Evolutionary conservation across 2,113 vertebrate genomes (phyloP).

Genomic region (Elephantulus edwardii): DNA sequence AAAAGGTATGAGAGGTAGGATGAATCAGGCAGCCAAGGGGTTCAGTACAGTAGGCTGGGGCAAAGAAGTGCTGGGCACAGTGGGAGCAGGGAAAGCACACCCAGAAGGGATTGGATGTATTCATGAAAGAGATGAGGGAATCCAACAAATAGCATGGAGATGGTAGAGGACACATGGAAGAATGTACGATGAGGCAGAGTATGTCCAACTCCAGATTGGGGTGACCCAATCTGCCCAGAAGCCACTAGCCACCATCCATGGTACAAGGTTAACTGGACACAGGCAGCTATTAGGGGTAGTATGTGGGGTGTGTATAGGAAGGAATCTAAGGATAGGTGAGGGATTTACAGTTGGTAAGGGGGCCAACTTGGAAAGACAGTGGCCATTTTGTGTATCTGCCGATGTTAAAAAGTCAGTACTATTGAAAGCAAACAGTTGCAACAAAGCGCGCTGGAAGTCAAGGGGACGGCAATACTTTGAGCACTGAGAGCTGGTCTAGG

Average conservation of each 20-base stretch:
- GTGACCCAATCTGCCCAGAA: not conserved
- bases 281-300: too few relatives aligned
- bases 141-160: fast-evolving
- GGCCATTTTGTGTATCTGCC: not conserved
- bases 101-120: too few relatives aligned
- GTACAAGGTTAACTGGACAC: not conserved
- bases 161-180: fast-evolving
- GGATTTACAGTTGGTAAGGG: not conserved
- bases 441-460: not conserved
- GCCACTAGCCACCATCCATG: not conserved
- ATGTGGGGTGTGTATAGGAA: not conserved
- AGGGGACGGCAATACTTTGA: not conserved
- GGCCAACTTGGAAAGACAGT: not conserved
- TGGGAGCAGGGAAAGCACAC: not conserved
- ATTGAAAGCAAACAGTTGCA: not conserved
- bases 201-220: not conserved
- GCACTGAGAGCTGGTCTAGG: not conserved
- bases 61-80: not conserved
- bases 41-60: not conserved
- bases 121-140: not conserved
- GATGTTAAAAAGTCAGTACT: not conserved
- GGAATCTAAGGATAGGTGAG: not conserved
- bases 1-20: not conserved
- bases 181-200: fast-evolving
- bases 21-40: not conserved